Conservation (phyloP, 2,797 vertebrate species). For the Coregonus suidteri region DNA sequence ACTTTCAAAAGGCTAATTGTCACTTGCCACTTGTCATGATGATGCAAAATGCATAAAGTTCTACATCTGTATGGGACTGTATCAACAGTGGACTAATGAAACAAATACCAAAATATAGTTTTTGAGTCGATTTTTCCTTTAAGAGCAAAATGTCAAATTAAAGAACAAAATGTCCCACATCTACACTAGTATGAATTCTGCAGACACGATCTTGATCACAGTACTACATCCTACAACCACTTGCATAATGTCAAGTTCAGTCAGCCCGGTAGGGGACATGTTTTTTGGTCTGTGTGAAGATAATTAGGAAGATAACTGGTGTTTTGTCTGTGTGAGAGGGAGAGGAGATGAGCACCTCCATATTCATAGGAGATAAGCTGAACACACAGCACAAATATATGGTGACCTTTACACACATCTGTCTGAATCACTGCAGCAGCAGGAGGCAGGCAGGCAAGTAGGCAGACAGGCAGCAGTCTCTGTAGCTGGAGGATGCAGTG, state of each 20-base stretch:
- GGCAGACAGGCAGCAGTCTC: slow-evolving; percentile 13
- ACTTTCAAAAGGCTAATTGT: no score
- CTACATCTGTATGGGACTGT: no score
- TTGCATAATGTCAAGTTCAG: not conserved
- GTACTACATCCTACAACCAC: slow-evolving; percentile 2
- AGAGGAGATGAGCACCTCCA: slow-evolving; percentile 36
- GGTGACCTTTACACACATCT: slow-evolving; percentile 58
- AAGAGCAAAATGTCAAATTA: no score
- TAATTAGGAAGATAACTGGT: slow-evolving; percentile 48
- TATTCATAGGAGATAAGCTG: slow-evolving; percentile 40
- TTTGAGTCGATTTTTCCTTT: no score
- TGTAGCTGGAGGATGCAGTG: slow-evolving; percentile 9
- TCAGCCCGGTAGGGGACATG: not conserved
- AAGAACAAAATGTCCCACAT: no score
- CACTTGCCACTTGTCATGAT: no score
- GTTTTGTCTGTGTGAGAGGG: slow-evolving; percentile 24
- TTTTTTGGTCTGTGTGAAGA: not conserved
- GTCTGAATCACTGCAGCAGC: slow-evolving; percentile 34
- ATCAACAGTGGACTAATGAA: no score
- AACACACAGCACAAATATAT: not conserved
- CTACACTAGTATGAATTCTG: no score
- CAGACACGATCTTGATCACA: not conserved
- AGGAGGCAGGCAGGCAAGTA: slow-evolving; percentile 10
- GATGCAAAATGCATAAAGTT: no score
- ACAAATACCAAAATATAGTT: no score